Conservation (phyloP, 2,888 invertebrate species). For the Heliothis peltigera region DNA sequence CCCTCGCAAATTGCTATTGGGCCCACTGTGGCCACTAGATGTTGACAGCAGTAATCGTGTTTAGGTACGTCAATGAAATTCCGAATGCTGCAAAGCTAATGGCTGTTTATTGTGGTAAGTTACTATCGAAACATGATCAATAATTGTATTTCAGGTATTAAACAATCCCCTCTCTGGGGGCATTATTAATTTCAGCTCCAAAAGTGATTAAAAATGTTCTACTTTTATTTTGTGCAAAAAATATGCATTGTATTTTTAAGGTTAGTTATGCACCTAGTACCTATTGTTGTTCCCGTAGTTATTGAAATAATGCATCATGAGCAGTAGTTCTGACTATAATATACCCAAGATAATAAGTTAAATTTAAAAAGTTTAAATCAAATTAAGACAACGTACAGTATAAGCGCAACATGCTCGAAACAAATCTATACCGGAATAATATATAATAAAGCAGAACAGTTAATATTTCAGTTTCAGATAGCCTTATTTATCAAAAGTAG, state of each 20-base stretch:
- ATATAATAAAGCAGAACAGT: no score
- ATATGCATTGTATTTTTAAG: no score
- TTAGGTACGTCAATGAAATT: slow-evolving; percentile 38
- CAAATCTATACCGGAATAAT: no score
- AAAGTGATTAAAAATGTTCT: no score
- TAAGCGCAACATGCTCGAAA: slow-evolving; percentile 18
- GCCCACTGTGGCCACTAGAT: slow-evolving; percentile 7
- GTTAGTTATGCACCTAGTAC: no score
- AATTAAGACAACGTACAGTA: slow-evolving; percentile 23
- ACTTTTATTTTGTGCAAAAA: no score
- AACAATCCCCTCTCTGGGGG: no score
- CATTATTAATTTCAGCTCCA: no score
- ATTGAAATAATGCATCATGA: slow-evolving; percentile 5
- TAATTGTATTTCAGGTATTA: background rate
- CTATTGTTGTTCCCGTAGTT: no score
- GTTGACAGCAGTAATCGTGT: slow-evolving; percentile 47
- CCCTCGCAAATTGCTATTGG: slow-evolving; percentile 50
- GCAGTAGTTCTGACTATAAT: slow-evolving; percentile 4
- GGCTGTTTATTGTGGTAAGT: slow-evolving; percentile 30
- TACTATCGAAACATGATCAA: background rate
- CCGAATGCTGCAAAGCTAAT: slow-evolving; percentile 16
- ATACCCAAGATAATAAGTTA: slow-evolving; percentile 17
- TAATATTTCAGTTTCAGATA: no score
- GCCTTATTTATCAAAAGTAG: no score
- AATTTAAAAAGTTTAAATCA: slow-evolving; percentile 45